These are phyloP conservation scores for Meghimatium bilineatum DNA, from an alignment of 2,888 invertebrate genomes.

Conservation along the genomic window DNA sequence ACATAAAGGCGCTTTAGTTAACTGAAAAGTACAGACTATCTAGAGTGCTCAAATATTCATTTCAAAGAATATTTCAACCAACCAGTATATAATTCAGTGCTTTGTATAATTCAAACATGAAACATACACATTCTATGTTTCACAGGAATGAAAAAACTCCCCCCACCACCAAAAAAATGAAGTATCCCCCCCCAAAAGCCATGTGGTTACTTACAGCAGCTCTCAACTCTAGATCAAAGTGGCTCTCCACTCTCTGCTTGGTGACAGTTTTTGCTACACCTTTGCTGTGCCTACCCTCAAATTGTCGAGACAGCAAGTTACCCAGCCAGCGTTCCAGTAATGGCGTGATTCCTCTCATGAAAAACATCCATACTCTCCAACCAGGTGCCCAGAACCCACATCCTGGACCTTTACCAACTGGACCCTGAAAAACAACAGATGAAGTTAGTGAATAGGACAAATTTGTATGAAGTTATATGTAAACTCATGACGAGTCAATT, in stretches of 20 bases:
- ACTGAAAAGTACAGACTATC: no score
- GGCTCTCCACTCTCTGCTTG: slow-evolving; percentile 99
- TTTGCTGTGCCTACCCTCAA: slow-evolving; percentile 99
- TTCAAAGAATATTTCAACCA: no score
- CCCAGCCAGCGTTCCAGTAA: slow-evolving; percentile 99
- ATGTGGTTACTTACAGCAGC: slow-evolving; percentile 84
- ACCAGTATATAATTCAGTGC: no score
- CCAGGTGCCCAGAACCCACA: slow-evolving; percentile 99
- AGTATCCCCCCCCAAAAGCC: no score
- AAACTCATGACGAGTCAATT: neutral
- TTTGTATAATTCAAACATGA: no score
- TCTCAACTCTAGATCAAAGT: slow-evolving; percentile 98
- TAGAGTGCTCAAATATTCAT: no score
- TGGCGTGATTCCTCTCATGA: slow-evolving; percentile 99
- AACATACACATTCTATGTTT: no score
- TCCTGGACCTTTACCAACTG: slow-evolving; percentile 98
- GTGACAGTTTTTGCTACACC: slow-evolving; percentile 99
- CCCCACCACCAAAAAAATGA: no score
- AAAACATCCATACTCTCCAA: slow-evolving; percentile 99
- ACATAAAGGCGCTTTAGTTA: no score
- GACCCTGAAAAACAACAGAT: slow-evolving; percentile 82
- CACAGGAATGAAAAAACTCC: no score
- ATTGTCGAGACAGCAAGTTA: slow-evolving; percentile 97
- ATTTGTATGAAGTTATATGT: neutral
- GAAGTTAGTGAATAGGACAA: neutral